Conservation (phyloP, 1,140 invertebrate genomes). For the Trigoniulus corallinus region DNA sequence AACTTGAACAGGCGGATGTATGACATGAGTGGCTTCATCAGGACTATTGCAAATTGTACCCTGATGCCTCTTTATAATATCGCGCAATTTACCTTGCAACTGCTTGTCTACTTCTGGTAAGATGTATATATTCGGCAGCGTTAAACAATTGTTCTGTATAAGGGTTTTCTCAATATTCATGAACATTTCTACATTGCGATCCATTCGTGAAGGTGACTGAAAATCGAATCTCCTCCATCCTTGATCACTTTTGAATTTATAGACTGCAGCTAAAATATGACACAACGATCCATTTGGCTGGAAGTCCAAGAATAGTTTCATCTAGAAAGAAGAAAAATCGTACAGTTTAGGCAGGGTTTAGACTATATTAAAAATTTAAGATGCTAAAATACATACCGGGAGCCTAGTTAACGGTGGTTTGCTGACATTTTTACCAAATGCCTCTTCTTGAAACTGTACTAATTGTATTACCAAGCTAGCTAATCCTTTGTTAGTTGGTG, state of each 20-base stretch:
- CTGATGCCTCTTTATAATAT: slow-evolving; percentile 73
- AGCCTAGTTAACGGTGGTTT: slow-evolving; percentile 47
- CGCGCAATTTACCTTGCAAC: slow-evolving; percentile 56
- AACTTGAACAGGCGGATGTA: slow-evolving; percentile 69
- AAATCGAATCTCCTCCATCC: slow-evolving; percentile 86
- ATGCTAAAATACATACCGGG: slow-evolving; percentile 24
- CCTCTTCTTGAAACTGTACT: slow-evolving; percentile 91
- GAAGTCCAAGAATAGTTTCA: slow-evolving; percentile 87
- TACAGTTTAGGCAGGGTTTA: too few species aligned
- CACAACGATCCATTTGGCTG: slow-evolving; percentile 81
- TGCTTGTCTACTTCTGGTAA: slow-evolving; percentile 72
- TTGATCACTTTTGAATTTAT: slow-evolving; percentile 89
- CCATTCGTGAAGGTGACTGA: slow-evolving; percentile 71
- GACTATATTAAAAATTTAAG: slow-evolving; percentile 2
- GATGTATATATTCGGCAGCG: slow-evolving; percentile 60
- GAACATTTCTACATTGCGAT: slow-evolving; percentile 86
- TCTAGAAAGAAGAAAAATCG: slow-evolving; percentile 41
- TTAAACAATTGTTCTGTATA: slow-evolving; percentile 58
- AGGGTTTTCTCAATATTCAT: slow-evolving; percentile 76
- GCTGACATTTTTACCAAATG: slow-evolving; percentile 77
- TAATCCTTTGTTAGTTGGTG: slow-evolving; percentile 80
- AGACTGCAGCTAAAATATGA: slow-evolving; percentile 81
- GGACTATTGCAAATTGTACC: slow-evolving; percentile 52
- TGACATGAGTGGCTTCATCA: slow-evolving; percentile 78
- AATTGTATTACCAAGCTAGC: slow-evolving; percentile 68